Conservation (phyloP, 2,888 invertebrate species). For the Himalopsyche tibetana region DNA sequence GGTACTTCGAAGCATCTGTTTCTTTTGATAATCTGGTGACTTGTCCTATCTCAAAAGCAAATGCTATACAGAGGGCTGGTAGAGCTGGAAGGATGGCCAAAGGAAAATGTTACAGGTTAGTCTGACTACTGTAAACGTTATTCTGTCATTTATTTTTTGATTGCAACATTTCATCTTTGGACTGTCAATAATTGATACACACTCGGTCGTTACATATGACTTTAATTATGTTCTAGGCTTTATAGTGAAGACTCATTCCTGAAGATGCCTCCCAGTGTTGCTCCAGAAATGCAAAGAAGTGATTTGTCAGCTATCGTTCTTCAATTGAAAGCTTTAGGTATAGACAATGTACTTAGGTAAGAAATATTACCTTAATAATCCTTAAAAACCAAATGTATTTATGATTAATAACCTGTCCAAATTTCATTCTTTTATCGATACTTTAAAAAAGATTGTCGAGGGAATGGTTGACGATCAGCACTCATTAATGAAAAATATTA, state of each 20-base stretch:
- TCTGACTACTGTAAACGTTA: background rate
- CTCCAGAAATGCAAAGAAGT: slow-evolving; percentile 95
- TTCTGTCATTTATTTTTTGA: too few relatives aligned
- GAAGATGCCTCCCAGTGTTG: slow-evolving; percentile 82
- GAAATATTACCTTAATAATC: background rate
- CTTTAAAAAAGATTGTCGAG: too few relatives aligned
- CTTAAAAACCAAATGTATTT: background rate
- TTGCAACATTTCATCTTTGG: too few relatives aligned
- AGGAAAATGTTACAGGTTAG: slow-evolving; percentile 89
- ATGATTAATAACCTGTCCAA: too few relatives aligned
- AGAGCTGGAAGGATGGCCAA: slow-evolving; percentile 90
- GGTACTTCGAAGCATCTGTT: slow-evolving; percentile 90
- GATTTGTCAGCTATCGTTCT: slow-evolving; percentile 91
- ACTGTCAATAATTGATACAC: background rate
- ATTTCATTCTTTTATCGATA: too few relatives aligned
- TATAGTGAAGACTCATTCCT: slow-evolving; percentile 87
- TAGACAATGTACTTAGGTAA: slow-evolving; percentile 88
- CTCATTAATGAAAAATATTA: too few relatives aligned
- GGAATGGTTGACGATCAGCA: too few relatives aligned
- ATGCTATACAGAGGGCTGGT: slow-evolving; percentile 94
- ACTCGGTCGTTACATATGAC: background rate
- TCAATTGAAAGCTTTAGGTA: slow-evolving; percentile 95
- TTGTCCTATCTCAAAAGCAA: slow-evolving; percentile 90
- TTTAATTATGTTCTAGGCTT: slow-evolving; percentile 74
- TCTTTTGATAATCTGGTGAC: slow-evolving; percentile 90